Conservation (phyloP, 2,888 invertebrate genomes). For the Heliconius charithonia region DNA sequence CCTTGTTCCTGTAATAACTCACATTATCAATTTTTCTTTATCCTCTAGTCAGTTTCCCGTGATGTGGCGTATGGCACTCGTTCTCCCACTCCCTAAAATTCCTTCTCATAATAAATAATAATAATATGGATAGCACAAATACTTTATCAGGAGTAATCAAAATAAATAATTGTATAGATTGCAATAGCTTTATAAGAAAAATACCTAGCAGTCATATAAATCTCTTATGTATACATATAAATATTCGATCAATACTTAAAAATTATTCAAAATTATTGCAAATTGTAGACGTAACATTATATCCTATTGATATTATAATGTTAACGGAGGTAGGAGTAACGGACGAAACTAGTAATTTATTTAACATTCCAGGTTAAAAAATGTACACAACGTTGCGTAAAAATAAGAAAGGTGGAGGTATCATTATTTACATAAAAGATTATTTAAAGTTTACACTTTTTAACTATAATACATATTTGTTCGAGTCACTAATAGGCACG, state of each 20-base stretch:
- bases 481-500: not conserved
- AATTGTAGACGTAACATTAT: not conserved
- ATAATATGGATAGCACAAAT: not conserved
- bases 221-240: not conserved
- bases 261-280: not conserved
- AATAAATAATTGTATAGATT: not conserved
- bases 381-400: not conserved
- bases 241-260: not conserved
- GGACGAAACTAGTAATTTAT: not conserved
- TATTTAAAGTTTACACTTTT: not conserved
- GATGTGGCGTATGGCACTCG: no score
- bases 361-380: not conserved
- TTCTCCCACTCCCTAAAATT: no score
- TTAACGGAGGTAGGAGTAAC: not conserved
- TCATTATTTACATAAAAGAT: not conserved
- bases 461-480: not conserved
- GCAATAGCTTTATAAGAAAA: not conserved
- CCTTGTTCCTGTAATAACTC: no score
- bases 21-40: no score
- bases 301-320: not conserved
- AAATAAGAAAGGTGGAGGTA: not conserved
- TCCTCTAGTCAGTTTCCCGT: no score
- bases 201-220: not conserved
- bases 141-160: not conserved
- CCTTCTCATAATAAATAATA: not conserved